Base-by-base conservation (phyloP, 2,113 vertebrate species). In the Fregata magnificens region DNA sequence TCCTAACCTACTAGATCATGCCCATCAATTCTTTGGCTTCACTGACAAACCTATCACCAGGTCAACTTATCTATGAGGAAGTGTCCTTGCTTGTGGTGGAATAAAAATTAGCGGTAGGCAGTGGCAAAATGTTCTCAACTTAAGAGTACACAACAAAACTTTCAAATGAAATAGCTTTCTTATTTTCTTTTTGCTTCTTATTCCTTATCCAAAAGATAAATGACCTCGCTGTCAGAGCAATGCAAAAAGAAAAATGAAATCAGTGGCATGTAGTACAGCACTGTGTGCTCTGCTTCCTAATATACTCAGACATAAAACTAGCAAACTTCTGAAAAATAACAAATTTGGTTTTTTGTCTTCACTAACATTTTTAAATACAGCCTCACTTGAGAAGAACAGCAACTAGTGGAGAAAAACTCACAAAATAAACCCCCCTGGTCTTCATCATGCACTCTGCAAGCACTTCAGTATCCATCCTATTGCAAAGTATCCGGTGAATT, bases 201-300 rank as follows among this genome's bases (percentile, higher is more conserved):
- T 86, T 88, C 13, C 44, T 66, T 71, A 87, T 82, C 42, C 34
- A 10, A 91, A 93, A 87, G 61, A 94, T 85, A 91, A 93, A 96
- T 89, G 58, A 66, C 66, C 86, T 92, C 85, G 31, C 76, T 97
- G 77, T 88, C 90, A 92, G 52, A 88, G 28, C 70, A 94, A 88
- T 73, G 72, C 34, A 90, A 79, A 94, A 87, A 95, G 77, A 93
- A 79, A 95, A 95, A 94, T 70, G 8, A 91, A 92, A 90, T 63
- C 72, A 55, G 71, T 94, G 62, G 50, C 58, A 52, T 40, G 69
- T 25, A 87, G 18, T 55, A 82, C 3, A 3, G 38, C 24, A 55
- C 42, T 53, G 44, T 89, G 62, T 89, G 78, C 36, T 26, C 71
- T 85, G 73, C 55, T 85, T 97, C 45, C 36, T 92, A 80, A 94